A percentile compares a stretch with the other conserved stretches of the same genome.
Conservation (phyloP, 2,113 vertebrate genomes). For the Pygoscelis antarcticus region DNA sequence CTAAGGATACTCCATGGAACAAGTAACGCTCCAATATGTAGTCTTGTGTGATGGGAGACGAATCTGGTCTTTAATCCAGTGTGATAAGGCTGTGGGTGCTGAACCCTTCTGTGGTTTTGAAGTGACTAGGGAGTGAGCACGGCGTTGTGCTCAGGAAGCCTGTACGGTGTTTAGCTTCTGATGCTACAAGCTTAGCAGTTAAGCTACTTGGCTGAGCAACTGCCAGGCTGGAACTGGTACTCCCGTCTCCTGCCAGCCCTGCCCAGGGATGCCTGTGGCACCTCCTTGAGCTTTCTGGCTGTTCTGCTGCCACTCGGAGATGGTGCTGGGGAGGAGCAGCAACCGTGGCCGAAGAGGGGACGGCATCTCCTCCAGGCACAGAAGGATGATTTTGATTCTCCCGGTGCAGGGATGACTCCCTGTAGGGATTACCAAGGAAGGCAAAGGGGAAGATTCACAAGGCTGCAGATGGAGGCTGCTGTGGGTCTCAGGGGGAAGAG, state of each 20-base stretch:
- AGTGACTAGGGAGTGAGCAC: background rate
- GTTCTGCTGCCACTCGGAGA: background rate
- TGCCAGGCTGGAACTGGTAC: background rate
- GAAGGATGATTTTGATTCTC: background rate
- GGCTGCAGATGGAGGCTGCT: background rate
- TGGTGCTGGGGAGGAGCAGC: background rate
- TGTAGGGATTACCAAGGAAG: background rate
- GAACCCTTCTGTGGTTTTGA: background rate
- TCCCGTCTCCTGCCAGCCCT: rapidly evolving
- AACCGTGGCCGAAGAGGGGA: rapidly evolving
- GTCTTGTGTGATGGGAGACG: background rate
- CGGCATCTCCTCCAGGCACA: background rate
- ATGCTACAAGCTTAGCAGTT: background rate
- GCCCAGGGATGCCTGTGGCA: background rate
- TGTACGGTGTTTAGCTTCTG: background rate
- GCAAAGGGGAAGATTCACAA: background rate
- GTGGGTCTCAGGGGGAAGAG: background rate
- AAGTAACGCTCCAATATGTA: background rate
- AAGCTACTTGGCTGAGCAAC: background rate
- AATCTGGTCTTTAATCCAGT: background rate
- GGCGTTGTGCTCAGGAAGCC: background rate
- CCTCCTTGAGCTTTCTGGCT: background rate
- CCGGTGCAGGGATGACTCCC: background rate
- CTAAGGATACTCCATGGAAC: background rate
- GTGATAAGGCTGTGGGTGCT: background rate